Conservation (phyloP, 2,113 vertebrate genomes). For the Eira barbara region DNA sequence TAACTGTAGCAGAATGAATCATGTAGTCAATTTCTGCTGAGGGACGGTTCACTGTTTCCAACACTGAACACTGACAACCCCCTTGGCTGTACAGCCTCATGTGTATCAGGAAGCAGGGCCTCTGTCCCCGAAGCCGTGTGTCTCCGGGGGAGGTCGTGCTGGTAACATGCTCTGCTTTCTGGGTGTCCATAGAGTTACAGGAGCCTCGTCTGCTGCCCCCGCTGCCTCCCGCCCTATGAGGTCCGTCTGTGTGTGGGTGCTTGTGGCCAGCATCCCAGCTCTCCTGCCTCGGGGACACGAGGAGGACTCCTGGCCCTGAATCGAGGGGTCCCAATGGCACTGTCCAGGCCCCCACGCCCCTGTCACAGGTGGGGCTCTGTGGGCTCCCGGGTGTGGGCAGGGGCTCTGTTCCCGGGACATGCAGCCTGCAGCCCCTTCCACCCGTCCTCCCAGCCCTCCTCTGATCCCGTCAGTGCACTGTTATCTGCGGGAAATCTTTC, state of each 20-base stretch:
- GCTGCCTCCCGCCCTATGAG: too few species aligned
- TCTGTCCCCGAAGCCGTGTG: background rate
- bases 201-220: fast-evolving
- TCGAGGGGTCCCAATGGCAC: background rate
- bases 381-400: fast-evolving
- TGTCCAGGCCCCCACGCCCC: fast-evolving
- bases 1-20: background rate
- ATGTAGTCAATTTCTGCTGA: background rate
- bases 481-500: background rate
- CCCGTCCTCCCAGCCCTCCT: background rate
- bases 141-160: fast-evolving
- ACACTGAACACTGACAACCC: background rate
- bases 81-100: background rate
- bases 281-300: background rate
- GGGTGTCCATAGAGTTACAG: background rate
- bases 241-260: background rate
- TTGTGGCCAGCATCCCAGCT: background rate
- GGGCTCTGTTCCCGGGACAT: background rate
- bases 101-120: background rate
- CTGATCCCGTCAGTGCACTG: background rate
- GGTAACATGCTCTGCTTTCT: background rate
- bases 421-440: background rate
- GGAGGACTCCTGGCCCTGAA: background rate
- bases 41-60: background rate
- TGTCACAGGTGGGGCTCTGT: background rate